Evolutionary conservation across 2,797 vertebrate species (phyloP).

Genomic region (Mormyrus proboscirostris): DNA sequence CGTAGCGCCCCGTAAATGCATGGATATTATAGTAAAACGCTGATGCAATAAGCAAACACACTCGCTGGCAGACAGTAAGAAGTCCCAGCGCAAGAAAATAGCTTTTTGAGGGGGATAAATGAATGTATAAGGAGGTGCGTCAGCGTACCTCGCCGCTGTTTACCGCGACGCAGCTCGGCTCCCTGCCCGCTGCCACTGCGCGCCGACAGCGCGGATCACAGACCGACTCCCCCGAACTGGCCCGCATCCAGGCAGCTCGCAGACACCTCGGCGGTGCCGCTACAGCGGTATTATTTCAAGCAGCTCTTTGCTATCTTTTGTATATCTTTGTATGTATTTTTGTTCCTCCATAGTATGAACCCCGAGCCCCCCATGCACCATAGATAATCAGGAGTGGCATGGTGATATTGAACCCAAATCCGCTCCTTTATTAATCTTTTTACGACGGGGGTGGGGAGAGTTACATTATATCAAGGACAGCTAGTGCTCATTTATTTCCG

Average conservation of each 20-base stretch:
- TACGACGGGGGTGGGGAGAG: neutral
- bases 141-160: slow-evolving; percentile 50
- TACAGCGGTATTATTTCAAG: neutral
- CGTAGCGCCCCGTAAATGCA: neutral
- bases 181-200: slow-evolving; percentile 31
- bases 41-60: neutral
- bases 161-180: slow-evolving; percentile 34
- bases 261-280: slow-evolving; percentile 16
- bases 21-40: neutral
- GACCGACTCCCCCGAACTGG: slow-evolving; percentile 34
- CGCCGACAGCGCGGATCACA: slow-evolving; percentile 14
- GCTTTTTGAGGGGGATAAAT: neutral
- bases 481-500: neutral
- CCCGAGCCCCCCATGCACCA: slow-evolving; percentile 9
- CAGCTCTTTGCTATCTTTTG: neutral
- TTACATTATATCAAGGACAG: neutral
- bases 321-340: neutral
- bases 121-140: slow-evolving; percentile 44
- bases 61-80: neutral
- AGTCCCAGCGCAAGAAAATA: neutral
- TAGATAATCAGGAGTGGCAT: slow-evolving; percentile 30
- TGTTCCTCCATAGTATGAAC: neutral
- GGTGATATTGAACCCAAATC: neutral
- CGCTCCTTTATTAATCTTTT: neutral
- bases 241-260: slow-evolving; percentile 29